phyloP scores from a whole-genome alignment of 2,113 vertebrate species.

The Saccopteryx leptura region DNA sequence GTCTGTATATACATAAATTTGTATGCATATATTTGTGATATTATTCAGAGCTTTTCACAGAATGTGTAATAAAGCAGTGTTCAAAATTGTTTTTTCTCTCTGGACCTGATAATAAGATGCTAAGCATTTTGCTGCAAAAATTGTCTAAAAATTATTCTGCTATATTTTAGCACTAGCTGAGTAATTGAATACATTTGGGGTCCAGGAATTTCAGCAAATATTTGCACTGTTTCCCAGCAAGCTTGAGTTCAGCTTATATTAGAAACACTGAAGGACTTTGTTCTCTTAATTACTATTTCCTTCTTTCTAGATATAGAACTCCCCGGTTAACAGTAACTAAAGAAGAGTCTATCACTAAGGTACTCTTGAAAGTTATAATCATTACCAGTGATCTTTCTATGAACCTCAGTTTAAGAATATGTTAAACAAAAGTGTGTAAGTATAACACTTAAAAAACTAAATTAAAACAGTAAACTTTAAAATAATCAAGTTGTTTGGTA shows the following conservation, averaged over 20 bases:
- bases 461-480: constrained; percentile 63
- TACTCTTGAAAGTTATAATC: constrained; percentile 62
- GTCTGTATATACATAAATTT: background rate
- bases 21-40: background rate
- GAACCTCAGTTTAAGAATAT: constrained; percentile 55
- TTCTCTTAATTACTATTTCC: constrained; percentile 67
- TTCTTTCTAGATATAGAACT: constrained; percentile 58
- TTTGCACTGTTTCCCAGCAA: constrained; percentile 44
- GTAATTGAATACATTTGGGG: constrained; percentile 47
- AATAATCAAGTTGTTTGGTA: background rate
- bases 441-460: constrained; percentile 26
- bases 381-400: constrained; percentile 41
- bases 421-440: constrained; percentile 38
- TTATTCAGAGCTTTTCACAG: background rate
- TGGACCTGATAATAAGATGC: background rate
- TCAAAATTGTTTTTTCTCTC: background rate
- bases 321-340: constrained; percentile 46
- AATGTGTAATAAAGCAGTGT: background rate
- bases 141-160: background rate
- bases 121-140: background rate
- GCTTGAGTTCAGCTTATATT: background rate
- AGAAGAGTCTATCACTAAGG: constrained; percentile 71
- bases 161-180: constrained; percentile 30
- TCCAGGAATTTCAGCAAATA: constrained; percentile 41
- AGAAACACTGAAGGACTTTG: constrained; percentile 51